phyloP scores from a whole-genome alignment of 2,888 invertebrate species.

The Augochlorella aurata region DNA sequence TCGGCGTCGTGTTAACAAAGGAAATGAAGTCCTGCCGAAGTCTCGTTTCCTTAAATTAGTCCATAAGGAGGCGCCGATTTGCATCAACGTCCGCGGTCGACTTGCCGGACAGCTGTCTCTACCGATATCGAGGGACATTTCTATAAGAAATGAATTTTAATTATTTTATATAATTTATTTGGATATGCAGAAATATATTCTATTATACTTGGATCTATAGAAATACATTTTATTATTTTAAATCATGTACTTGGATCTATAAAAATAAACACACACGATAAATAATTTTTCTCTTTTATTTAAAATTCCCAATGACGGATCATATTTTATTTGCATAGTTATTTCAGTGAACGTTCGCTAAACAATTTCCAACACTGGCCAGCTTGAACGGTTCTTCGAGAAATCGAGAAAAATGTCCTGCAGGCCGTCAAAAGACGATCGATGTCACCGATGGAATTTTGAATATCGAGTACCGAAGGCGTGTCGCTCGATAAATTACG shows the following conservation, averaged over 20 bases:
- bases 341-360: too few relatives aligned
- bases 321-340: too few relatives aligned
- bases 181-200: too few relatives aligned
- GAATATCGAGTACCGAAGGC: constrained; percentile 50
- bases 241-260: too few relatives aligned
- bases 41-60: constrained; percentile 11
- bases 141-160: too few relatives aligned
- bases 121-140: neutral
- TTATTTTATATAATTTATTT: too few relatives aligned
- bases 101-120: neutral
- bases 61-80: neutral
- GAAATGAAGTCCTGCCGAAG: constrained; percentile 8
- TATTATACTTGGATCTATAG: too few relatives aligned
- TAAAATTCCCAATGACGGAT: too few relatives aligned
- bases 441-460: constrained; percentile 42
- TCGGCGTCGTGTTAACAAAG: constrained; percentile 12
- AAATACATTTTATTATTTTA: too few relatives aligned
- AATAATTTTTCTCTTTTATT: too few relatives aligned
- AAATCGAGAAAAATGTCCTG: constrained; percentile 2
- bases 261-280: too few relatives aligned
- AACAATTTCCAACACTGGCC: too few relatives aligned
- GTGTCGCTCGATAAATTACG: constrained; percentile 53
- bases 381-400: neutral
- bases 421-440: constrained; percentile 17
- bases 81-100: constrained; percentile 1